Conservation (phyloP, 2,113 vertebrate species). For the Myrmecobius fasciatus region DNA sequence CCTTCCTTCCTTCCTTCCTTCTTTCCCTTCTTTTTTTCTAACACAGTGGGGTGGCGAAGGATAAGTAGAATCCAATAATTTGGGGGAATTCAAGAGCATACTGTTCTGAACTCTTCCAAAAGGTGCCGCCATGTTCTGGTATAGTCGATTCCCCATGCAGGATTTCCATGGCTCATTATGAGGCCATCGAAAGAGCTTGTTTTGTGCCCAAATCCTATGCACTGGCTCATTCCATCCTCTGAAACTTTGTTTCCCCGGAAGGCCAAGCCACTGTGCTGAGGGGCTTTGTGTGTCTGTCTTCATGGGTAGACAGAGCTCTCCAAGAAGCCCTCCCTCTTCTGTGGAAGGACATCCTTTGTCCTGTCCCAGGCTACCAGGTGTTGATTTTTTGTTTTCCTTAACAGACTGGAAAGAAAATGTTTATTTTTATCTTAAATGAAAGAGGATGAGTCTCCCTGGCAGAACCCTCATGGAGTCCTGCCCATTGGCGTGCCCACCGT, state of each 20-base stretch:
- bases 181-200: constrained; percentile 47
- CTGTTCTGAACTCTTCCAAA: constrained; percentile 20
- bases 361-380: neutral
- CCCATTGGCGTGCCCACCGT: constrained; percentile 50
- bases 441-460: neutral
- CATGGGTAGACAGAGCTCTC: neutral
- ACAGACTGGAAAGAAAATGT: constrained; percentile 66
- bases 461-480: neutral
- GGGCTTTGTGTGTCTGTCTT: neutral
- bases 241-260: neutral
- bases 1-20: too few relatives aligned
- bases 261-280: constrained; percentile 5
- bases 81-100: constrained; percentile 34
- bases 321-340: constrained; percentile 1
- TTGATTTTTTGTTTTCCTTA: constrained; percentile 52
- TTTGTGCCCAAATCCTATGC: constrained; percentile 38
- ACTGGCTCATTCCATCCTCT: constrained; percentile 39
- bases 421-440: constrained; percentile 62
- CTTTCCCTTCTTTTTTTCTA: neutral
- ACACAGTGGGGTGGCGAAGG: neutral
- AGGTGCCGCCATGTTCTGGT: constrained; percentile 35
- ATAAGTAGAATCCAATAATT: neutral
- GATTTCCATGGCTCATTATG: constrained; percentile 51
- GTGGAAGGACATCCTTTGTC: constrained; percentile 29
- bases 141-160: constrained; percentile 38